Percentiles rank a stretch among this genome's conserved stretches.
phyloP scores from a whole-genome alignment of 2,113 vertebrate species.

The Erythrolamprus reginae region DNA sequence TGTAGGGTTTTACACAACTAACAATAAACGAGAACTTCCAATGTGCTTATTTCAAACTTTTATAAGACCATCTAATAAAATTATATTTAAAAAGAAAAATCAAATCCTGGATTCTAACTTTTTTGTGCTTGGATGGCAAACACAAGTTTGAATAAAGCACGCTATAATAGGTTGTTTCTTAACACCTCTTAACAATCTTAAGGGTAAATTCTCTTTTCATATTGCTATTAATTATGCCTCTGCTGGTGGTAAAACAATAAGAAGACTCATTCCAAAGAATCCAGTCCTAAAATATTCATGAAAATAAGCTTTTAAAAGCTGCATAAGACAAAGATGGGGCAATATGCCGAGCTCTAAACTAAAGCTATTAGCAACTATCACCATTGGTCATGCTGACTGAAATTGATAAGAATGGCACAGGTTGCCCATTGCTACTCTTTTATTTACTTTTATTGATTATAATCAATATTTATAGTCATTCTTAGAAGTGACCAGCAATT shows the following conservation, averaged over 20 bases:
- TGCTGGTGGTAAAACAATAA: background rate
- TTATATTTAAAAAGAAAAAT: background rate
- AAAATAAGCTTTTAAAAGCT: background rate
- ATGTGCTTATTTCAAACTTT: background rate
- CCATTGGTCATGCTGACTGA: background rate
- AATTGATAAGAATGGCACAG: background rate
- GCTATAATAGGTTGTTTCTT: background rate
- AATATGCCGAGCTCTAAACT: background rate
- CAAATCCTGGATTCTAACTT: background rate
- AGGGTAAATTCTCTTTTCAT: background rate
- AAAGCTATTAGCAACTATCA: background rate
- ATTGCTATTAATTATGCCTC: background rate
- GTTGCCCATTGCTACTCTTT: no score
- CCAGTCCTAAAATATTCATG: background rate
- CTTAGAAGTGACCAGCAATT: background rate
- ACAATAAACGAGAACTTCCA: background rate
- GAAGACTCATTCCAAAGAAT: background rate
- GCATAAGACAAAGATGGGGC: background rate
- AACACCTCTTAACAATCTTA: background rate
- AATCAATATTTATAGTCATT: background rate
- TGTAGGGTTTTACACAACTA: background rate
- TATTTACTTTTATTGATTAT: background rate
- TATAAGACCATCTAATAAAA: background rate
- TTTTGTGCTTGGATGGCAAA: background rate
- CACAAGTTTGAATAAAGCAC: background rate